Conservation (phyloP, 2,113 vertebrate genomes). For the Scophthalmus maximus region DNA sequence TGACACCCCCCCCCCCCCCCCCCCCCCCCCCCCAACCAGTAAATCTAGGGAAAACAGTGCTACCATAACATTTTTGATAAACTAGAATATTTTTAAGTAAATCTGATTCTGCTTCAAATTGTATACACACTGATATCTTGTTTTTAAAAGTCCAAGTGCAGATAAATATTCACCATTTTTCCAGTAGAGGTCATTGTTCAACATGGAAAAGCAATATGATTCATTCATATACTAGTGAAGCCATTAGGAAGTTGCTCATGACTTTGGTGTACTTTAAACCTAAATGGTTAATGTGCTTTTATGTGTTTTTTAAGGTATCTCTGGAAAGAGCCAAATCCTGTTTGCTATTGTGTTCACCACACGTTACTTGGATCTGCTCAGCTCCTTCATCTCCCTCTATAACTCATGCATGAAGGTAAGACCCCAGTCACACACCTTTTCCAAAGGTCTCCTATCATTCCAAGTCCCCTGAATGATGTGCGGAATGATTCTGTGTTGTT, state of each 20-base stretch:
- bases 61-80: no score
- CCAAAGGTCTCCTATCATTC: not conserved
- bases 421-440: not conserved
- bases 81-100: not conserved
- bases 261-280: not conserved
- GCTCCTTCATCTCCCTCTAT: slow-evolving; percentile 97
- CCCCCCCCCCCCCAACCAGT: no score
- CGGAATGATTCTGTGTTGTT: slow-evolving; percentile 5
- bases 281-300: not conserved
- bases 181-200: slow-evolving; percentile 63
- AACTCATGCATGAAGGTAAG: slow-evolving; percentile 98
- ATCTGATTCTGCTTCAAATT: no score
- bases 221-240: not conserved
- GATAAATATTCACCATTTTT: not conserved
- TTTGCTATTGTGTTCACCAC: slow-evolving; percentile 98
- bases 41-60: no score
- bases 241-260: not conserved
- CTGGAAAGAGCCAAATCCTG: slow-evolving; percentile 99
- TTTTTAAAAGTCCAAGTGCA: no score
- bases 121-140: no score
- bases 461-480: not conserved
- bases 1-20: no score
- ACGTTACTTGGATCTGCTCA: slow-evolving; percentile 97
- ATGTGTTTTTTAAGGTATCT: slow-evolving; percentile 87
- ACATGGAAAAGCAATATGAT: not conserved